Base-by-base conservation (phyloP, 1,140 invertebrate species). In the Hypsibius dujardini region DNA sequence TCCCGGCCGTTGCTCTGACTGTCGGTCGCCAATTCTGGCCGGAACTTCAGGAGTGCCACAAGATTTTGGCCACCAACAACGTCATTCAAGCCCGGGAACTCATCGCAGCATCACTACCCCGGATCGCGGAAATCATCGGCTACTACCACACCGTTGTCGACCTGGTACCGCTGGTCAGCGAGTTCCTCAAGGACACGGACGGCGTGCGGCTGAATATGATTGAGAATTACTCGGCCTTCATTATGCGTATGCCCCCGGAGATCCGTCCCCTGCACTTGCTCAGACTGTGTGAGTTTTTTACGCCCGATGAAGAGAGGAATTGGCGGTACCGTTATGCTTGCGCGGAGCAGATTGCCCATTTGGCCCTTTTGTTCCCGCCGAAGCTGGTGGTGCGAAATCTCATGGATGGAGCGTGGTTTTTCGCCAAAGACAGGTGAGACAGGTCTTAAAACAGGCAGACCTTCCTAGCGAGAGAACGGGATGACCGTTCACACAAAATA, bases 121-220 rank as follows among this genome's bases (percentile, higher is more conserved):
- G 62, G 12, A 67, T 67, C 42, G 62, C 62, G 12, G 62, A 67
- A 45, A 67, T 67, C 42, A 67, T 67, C 62, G 62, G 62, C 45
- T 42, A 67, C 42, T 67, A 67, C 62, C 45, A 67, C 42, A 67
- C 62, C 3, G 3, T 67, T 12, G 62, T 67, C 12, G 62, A 67
- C 42, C 62, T 67, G 12, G 62, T 67, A 7, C 62, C 62, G 62
- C 45, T 67, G 42, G 12, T 67, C 3, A 67, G 45, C 42, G 62
- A 67, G 42, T 67, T 67, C 42, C 62, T 67, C 3, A 67, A 67
- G 62, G 62, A 67, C 42, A 67, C 62, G 62, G 62, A 67, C 62
- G 45, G 62, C 42, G 62, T 67, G 12, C 62, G 62, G 62, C 62
- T 67, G 62, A 45, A 12, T 3, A 67, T 67, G 62, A 67, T 67